Conservation (phyloP, 2,113 vertebrate species). For the Hyla sarda region DNA sequence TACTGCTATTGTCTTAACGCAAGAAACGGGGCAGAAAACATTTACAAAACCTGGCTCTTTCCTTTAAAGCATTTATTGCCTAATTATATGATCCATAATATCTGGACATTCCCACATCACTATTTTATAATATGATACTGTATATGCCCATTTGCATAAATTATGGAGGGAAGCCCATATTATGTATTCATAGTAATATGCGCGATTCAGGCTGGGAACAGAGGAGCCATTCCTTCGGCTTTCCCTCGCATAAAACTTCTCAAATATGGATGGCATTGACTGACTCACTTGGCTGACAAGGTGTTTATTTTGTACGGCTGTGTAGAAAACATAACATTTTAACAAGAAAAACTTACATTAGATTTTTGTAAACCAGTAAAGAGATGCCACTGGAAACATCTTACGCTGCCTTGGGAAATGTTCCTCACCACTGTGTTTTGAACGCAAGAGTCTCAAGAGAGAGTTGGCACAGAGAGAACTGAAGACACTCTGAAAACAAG, state of each 20-base stretch:
- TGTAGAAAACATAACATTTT: slow-evolving; percentile 18
- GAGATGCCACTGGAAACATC: slow-evolving; percentile 23
- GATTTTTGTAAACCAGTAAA: slow-evolving; percentile 10
- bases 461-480: slow-evolving; percentile 68
- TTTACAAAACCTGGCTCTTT: background rate
- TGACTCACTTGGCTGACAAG: background rate
- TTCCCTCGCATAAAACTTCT: background rate
- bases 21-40: background rate
- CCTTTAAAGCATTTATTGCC: background rate
- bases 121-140: background rate
- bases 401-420: slow-evolving; percentile 58
- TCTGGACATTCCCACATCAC: background rate
- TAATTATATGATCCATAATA: background rate
- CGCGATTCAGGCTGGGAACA: no score
- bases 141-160: background rate
- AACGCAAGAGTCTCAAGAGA: slow-evolving; percentile 69
- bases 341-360: slow-evolving; percentile 33
- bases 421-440: slow-evolving; percentile 63
- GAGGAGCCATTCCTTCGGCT: background rate
- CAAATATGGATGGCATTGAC: background rate
- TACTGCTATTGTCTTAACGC: background rate
- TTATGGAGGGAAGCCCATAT: background rate
- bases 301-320: slow-evolving; percentile 14
- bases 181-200: background rate
- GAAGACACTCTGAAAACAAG: slow-evolving; percentile 67